A percentile compares a stretch with the other conserved stretches of the same genome.
Evolutionary conservation across 2,113 vertebrate species (phyloP).

Genomic region (Dolichotis patagonum): DNA sequence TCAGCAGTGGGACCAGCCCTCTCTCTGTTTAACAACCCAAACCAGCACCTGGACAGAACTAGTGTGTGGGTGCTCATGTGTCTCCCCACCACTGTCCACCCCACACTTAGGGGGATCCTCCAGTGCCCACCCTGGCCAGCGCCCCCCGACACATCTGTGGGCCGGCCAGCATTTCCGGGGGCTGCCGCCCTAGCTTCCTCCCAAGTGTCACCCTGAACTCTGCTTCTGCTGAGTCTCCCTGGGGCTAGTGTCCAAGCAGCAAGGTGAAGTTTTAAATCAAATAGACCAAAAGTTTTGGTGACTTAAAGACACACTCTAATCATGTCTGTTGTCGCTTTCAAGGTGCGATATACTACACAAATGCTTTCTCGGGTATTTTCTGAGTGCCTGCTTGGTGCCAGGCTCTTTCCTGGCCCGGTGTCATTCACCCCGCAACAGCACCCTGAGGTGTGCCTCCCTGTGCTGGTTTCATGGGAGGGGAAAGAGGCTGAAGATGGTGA

Average conservation of each 20-base stretch:
- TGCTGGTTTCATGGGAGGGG: fast-evolving
- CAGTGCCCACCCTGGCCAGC: background rate
- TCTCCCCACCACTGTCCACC: background rate
- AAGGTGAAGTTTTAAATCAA: background rate
- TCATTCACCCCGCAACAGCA: background rate
- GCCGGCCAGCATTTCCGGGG: too few species aligned
- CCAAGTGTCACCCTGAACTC: too few species aligned
- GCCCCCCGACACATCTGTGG: background rate
- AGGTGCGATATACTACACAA: fast-evolving
- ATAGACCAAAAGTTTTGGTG: background rate
- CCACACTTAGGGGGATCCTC: background rate
- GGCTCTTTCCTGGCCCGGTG: fast-evolving
- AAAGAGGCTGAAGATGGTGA: background rate
- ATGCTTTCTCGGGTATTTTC: background rate
- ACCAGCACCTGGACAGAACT: background rate
- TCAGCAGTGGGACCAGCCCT: fast-evolving
- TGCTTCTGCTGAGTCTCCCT: fast-evolving
- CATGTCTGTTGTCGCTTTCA: too few species aligned
- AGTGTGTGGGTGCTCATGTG: fast-evolving
- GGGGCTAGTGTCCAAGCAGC: fast-evolving
- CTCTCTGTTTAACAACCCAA: background rate
- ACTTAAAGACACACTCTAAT: background rate
- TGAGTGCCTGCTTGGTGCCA: fast-evolving
- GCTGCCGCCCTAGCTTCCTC: background rate
- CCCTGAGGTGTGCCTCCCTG: fast-evolving